phyloP scores from a whole-genome alignment of 2,797 vertebrate species.

The Lacerta bilineata region DNA sequence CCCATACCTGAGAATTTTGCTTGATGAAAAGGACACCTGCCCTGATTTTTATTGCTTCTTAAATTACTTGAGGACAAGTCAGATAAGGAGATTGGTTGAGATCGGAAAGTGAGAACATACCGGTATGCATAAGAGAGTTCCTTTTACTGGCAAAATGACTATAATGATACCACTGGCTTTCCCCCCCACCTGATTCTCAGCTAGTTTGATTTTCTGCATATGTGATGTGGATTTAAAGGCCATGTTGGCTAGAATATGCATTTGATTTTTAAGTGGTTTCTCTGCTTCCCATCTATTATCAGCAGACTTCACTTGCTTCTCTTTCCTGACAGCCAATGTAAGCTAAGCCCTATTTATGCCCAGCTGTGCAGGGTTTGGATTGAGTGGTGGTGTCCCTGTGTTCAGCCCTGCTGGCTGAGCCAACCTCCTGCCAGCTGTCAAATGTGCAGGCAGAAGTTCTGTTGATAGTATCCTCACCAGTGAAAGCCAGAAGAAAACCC shows the following conservation, averaged over 20 bases:
- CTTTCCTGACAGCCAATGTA: neutral
- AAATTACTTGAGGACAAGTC: neutral
- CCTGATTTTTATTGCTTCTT: conserved; percentile 57
- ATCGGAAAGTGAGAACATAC: neutral
- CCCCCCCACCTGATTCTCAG: neutral
- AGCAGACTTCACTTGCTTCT: neutral
- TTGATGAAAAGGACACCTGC: conserved; percentile 59
- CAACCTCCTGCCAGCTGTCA: too few species aligned
- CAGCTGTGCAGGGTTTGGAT: too few species aligned
- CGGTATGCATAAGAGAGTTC: conserved; percentile 51
- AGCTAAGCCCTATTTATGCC: too few species aligned
- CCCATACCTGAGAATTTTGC: conserved; percentile 70
- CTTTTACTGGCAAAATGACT: conserved; percentile 65
- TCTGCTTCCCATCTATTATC: neutral
- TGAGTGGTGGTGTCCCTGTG: too few species aligned
- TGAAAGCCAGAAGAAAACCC: too few species aligned
- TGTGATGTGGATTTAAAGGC: too few species aligned
- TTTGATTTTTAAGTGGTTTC: neutral
- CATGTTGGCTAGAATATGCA: neutral
- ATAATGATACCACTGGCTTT: conserved; percentile 45
- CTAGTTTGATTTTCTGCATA: neutral
- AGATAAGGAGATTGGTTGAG: neutral
- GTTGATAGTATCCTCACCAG: too few species aligned
- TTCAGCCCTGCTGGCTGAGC: too few species aligned
- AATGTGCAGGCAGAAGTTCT: too few species aligned